Base-by-base conservation (phyloP, 2,888 invertebrate genomes). In the Caenorhabditis auriculariae region DNA sequence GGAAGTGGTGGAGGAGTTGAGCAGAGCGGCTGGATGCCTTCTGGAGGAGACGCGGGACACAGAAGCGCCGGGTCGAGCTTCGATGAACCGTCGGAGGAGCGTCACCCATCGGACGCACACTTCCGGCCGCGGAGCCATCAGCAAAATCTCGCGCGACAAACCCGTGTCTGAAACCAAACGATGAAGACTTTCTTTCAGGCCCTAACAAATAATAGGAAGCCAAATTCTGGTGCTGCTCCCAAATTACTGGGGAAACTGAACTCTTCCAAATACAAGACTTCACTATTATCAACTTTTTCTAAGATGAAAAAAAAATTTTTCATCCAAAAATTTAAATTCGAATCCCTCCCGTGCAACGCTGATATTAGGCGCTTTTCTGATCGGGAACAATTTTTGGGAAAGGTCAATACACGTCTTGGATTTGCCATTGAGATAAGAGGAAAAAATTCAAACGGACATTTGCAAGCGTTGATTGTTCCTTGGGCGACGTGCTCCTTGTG, bases 51-150 rank as follows among this genome's bases (percentile, higher is more conserved):
- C 62, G 6, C 62, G 50, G 0, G 62, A 62, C 6, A 68, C 65
- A 12, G 69, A 63, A 2, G 50, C 45, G 5, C 37, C 35, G 3
- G 54, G 45, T 2, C 59, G 52, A 4, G 48, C 9, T 9, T 64
- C 59, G 27, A 66, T 59, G 37, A 66, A 53, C 5, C 91, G 90
- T 80, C 90, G 90, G 54, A 95, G 87, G 74, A 91, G 87, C 70
- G 89, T 88, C 72, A 95, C 93, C 95, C 95, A 96, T 81, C 88
- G 87, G 78, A 91, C 90, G 85, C 94, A 94, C 69, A 91, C 91
- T 71, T 91, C 91, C 61, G 88, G 87, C 68, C 88, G 88, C 52
- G 88, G 86, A 60, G 95, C 93, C 82, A 95, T 87, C 77, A 95
- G 86, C 75, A 96, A 86, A 84, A 96, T 87, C 85, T 96, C 95